Evolutionary conservation across 2,888 invertebrate species (phyloP).

Genomic region (Polydrusus tereticollis): DNA sequence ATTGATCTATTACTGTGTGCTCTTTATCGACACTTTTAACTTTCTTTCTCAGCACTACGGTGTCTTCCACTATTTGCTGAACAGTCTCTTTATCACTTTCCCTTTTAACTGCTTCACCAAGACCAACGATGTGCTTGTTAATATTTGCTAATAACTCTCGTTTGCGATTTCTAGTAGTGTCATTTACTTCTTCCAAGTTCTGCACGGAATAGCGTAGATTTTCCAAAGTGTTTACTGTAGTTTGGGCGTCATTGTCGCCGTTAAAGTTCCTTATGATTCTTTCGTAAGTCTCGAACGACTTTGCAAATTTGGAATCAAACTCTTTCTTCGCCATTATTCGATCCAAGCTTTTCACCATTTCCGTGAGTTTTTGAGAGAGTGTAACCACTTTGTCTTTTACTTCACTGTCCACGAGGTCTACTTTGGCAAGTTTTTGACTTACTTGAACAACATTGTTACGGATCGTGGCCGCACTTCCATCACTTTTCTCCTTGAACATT

Average conservation of each 20-base stretch:
- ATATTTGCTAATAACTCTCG: constrained; percentile 34
- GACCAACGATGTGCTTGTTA: constrained; percentile 5
- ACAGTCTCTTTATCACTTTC: constrained; percentile 35
- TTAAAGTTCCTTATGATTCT: constrained; percentile 50
- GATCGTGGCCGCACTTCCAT: constrained; percentile 28
- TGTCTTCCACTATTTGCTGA: constrained; percentile 47
- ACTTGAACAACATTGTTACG: constrained; percentile 47
- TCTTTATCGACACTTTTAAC: constrained; percentile 44
- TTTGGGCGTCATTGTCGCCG: constrained; percentile 40
- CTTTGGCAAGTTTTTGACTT: constrained; percentile 43
- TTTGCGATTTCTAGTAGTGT: constrained; percentile 37
- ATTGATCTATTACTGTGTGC: constrained; percentile 45
- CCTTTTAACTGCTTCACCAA: neutral
- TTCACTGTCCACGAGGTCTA: constrained; percentile 50
- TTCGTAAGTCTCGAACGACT: constrained; percentile 49
- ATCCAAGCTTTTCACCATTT: constrained; percentile 45
- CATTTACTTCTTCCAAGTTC: constrained; percentile 43
- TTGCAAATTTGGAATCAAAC: constrained; percentile 47
- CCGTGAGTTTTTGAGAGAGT: constrained; percentile 47
- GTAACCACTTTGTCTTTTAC: constrained; percentile 44
- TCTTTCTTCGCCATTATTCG: constrained; percentile 41
- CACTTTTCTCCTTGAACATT: constrained; percentile 35
- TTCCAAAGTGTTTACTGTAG: constrained; percentile 45
- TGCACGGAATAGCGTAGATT: constrained; percentile 47
- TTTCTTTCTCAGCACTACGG: constrained; percentile 42